phyloP scores from a whole-genome alignment of 2,113 vertebrate species.

The Strix uralensis region DNA sequence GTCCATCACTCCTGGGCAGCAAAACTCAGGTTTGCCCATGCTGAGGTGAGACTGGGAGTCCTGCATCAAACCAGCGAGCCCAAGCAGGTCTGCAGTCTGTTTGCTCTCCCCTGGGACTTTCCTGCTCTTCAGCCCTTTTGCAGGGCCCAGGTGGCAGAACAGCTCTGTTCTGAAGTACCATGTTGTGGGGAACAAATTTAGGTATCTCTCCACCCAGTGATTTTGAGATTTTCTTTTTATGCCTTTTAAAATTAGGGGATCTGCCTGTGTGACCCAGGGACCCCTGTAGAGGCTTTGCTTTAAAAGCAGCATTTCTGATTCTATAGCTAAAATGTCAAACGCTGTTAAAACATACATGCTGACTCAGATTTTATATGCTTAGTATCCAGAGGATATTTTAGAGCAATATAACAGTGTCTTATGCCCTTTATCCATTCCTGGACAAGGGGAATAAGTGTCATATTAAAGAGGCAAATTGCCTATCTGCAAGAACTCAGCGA shows the following conservation, averaged over 20 bases:
- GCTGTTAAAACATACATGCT: neutral
- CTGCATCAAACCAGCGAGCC: neutral
- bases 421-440: neutral
- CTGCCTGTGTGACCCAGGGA: neutral
- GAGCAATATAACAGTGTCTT: neutral
- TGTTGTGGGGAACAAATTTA: neutral
- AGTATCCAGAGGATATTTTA: neutral
- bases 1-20: neutral
- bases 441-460: neutral
- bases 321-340: neutral
- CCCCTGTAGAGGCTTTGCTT: neutral
- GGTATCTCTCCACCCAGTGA: neutral
- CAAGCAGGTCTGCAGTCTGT: neutral
- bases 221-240: neutral
- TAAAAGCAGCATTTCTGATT: neutral
- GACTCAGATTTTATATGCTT: neutral
- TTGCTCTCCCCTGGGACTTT: neutral
- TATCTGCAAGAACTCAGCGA: neutral
- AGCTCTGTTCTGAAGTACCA: neutral
- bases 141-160: neutral
- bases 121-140: neutral
- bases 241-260: neutral
- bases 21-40: neutral
- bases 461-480: neutral
- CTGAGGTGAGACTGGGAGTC: neutral